Conservation (phyloP, 2,113 vertebrate species). For the Eonycteris spelaea region DNA sequence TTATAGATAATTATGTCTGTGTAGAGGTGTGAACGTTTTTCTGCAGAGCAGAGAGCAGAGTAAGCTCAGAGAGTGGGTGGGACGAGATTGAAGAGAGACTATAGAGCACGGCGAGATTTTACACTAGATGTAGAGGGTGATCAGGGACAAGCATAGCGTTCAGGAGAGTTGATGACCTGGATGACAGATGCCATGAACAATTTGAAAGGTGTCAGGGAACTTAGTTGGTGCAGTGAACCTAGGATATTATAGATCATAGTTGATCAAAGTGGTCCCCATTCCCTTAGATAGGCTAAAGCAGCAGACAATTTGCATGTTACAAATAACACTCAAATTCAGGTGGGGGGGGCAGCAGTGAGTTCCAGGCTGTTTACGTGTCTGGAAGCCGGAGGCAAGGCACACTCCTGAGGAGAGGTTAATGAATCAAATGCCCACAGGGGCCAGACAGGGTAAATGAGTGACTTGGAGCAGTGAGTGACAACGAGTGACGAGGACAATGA, state of each 20-base stretch:
- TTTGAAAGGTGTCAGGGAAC: neutral
- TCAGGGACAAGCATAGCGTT: neutral
- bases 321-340: neutral
- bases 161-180: neutral
- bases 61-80: neutral
- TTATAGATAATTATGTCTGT: neutral
- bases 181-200: neutral
- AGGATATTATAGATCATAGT: neutral
- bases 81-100: neutral
- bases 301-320: neutral
- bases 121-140: neutral
- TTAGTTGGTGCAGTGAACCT: neutral
- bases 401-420: neutral
- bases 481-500: neutral
- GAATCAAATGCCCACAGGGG: neutral
- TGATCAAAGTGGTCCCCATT: neutral
- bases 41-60: neutral
- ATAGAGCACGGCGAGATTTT: neutral
- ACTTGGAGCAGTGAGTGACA: neutral
- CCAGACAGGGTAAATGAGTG: neutral
- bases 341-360: accelerated
- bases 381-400: neutral
- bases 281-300: neutral
- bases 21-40: neutral
- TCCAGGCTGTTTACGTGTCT: neutral